Evolutionary conservation across 2,797 vertebrate genomes (phyloP), one percentile per base, ranked within the genome.

Genomic region (Paedocypris micromegethes): DNA sequence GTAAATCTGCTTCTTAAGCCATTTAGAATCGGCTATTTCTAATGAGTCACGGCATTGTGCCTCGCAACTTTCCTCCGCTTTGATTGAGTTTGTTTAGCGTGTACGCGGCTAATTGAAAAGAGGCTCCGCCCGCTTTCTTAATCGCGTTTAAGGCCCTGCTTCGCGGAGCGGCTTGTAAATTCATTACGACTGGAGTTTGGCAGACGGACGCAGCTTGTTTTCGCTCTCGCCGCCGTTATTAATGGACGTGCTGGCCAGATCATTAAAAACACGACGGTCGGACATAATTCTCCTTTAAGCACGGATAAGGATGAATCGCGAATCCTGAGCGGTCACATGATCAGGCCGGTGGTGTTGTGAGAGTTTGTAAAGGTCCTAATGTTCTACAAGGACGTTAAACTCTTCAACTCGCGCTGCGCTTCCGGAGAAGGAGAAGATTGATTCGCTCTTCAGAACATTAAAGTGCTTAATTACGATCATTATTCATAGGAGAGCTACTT

Each of bases 251-350:
- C 85, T 85, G 86, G 76, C 0, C 23, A 38, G 84, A 88, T 93
- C 92, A 94, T 93, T 92, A 91, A 92, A 89, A 88, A 84, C 82
- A 84, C 87, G 88, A 91, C 89, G 88, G 86, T 83, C 68, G 77
- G 83, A 90, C 91, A 92, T 93, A 88, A 90, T 91, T 94, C 91
- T 92, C 93, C 93, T 96, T 93, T 93, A 94, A 92, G 89, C 82
- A 57, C 82, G 87, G 91, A 92, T 94, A 89, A 87, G 93, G 89
- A 83, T 86, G 87, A 86, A 79, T 75, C 79, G 81, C 80, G 79
- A 77, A 81, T 87, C 88, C 77, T 85, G 57, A 82, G 88, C 86
- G 83, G 90, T 87, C 78, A 8, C 5, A 47, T 47, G 8, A 47
- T 47, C 45, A 5, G 8, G 90, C 92, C 92, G 91, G 89, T 92